These are phyloP conservation scores for Rana temporaria DNA, from an alignment of 2,113 vertebrate genomes.

Conservation along the genomic window DNA sequence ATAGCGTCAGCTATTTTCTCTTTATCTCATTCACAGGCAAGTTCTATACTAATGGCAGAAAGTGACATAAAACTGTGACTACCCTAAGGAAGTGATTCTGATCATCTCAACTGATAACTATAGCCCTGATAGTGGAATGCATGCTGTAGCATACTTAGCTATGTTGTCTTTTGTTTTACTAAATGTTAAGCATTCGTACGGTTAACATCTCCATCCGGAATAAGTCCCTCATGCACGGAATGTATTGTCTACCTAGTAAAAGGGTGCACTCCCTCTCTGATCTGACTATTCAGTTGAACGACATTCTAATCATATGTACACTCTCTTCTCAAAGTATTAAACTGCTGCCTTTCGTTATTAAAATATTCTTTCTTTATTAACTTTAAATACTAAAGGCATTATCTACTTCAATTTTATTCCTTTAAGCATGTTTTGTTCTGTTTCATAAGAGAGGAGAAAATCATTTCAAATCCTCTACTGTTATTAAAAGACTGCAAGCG, in stretches of 20 bases:
- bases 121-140: too few species aligned
- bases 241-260: constrained; percentile 59
- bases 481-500: neutral
- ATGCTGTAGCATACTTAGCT: too few species aligned
- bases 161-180: too few species aligned
- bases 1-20: too few species aligned
- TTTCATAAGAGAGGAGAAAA: neutral
- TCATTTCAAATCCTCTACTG: neutral
- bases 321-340: constrained; percentile 69
- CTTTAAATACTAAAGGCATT: constrained; percentile 64
- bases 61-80: too few species aligned
- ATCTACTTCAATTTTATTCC: constrained; percentile 58
- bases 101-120: too few species aligned
- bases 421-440: neutral
- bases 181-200: too few species aligned
- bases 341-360: constrained; percentile 68
- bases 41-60: too few species aligned
- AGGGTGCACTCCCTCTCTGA: constrained; percentile 70
- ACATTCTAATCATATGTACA: constrained; percentile 67
- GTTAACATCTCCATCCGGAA: neutral
- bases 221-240: constrained; percentile 58
- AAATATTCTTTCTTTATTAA: constrained; percentile 64
- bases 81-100: too few species aligned
- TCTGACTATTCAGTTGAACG: constrained; percentile 71
- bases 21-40: too few species aligned